These are phyloP conservation scores for Artemia sinica DNA, from an alignment of 2,888 invertebrate species.

Conservation along the genomic window DNA sequence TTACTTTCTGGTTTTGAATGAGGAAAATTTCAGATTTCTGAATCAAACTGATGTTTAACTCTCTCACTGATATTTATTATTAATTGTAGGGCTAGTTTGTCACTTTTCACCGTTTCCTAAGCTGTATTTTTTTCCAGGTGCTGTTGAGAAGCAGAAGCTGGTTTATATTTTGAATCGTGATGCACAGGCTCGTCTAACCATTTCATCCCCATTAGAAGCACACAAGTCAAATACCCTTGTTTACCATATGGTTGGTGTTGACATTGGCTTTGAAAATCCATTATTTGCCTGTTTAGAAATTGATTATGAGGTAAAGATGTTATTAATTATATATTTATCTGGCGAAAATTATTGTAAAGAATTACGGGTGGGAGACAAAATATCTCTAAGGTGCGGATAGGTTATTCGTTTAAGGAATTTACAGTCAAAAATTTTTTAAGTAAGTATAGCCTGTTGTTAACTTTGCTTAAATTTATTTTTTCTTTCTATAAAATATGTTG, in stretches of 20 bases:
- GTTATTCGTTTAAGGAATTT: too few species aligned
- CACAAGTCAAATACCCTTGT: slow-evolving; percentile 97
- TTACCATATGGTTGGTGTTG: slow-evolving; percentile 95
- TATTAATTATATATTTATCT: slow-evolving; percentile 2
- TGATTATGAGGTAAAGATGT: slow-evolving; percentile 63
- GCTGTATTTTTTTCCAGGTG: slow-evolving; percentile 41
- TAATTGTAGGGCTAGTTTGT: background rate
- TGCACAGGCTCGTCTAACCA: slow-evolving; percentile 87
- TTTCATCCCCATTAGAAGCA: slow-evolving; percentile 94
- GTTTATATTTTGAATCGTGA: slow-evolving; percentile 97
- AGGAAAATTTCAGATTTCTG: slow-evolving; percentile 8
- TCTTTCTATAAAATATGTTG: too few species aligned
- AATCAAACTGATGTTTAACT: background rate
- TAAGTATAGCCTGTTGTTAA: too few species aligned
- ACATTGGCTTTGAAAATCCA: slow-evolving; percentile 96
- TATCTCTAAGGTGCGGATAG: background rate
- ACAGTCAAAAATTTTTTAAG: too few species aligned
- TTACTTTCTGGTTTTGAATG: background rate
- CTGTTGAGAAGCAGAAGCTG: slow-evolving; percentile 93
- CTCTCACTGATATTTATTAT: background rate
- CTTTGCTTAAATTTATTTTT: too few species aligned
- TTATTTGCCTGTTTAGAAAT: slow-evolving; percentile 98
- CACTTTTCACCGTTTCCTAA: background rate
- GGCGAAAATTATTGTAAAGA: background rate
- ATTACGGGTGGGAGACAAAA: background rate